Conservation (phyloP, 2,797 vertebrate genomes). For the Moxostoma hubbsi region DNA sequence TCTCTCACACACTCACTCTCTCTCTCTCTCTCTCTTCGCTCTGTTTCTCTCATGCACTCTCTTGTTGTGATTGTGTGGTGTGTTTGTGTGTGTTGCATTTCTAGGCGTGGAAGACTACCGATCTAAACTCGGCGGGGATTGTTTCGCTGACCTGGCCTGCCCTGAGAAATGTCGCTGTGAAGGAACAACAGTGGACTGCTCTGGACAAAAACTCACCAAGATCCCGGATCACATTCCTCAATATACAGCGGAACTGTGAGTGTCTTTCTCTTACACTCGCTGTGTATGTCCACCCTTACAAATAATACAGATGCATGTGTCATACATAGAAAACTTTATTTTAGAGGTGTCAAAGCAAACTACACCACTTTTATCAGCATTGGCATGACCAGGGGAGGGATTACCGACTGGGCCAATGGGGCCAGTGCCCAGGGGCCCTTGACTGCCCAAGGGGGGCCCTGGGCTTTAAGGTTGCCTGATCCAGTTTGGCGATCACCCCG, state of each 20-base stretch:
- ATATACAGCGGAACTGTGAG: conserved; percentile 97
- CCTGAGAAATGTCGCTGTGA: conserved; percentile 98
- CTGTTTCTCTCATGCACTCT: conserved; percentile 6
- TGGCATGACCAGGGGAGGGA: no score
- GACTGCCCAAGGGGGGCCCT: no score
- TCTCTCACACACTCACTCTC: neutral
- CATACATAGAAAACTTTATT: no score
- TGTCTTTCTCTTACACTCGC: conserved; percentile 48
- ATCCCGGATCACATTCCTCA: conserved; percentile 96
- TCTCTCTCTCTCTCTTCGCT: neutral
- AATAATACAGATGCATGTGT: no score
- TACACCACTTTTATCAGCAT: no score
- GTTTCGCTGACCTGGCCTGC: conserved; percentile 95
- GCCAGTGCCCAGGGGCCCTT: no score
- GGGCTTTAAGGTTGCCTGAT: no score
- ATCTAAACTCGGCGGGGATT: conserved; percentile 95
- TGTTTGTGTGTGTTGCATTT: conserved; percentile 58
- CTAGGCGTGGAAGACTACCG: conserved; percentile 97
- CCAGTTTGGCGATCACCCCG: no score
- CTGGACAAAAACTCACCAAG: conserved; percentile 95
- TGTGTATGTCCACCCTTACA: no score
- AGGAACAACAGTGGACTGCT: conserved; percentile 96
- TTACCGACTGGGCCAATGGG: no score
- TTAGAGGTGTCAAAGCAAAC: no score
- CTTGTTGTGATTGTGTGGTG: conserved; percentile 5